Evolutionary conservation across 2,113 vertebrate species (phyloP).

Genomic region (Poecile atricapillus): DNA sequence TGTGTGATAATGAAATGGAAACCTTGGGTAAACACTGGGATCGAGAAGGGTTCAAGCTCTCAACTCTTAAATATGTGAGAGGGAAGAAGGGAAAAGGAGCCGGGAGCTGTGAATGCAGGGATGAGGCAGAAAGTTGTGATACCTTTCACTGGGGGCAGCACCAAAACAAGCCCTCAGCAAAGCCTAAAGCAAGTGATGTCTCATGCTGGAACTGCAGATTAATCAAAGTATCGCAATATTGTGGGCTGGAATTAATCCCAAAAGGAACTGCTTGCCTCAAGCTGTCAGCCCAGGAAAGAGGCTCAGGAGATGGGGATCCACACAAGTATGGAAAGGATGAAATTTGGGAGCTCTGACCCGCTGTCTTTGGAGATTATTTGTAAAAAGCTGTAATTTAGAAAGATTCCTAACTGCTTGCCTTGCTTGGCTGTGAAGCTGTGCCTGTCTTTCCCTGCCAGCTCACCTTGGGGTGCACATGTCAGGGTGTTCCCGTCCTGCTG

Average conservation of each 20-base stretch:
- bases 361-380: not conserved
- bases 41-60: not conserved
- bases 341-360: not conserved
- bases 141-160: not conserved
- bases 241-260: not conserved
- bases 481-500: not conserved
- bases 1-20: not conserved
- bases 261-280: not conserved
- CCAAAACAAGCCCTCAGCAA: not conserved
- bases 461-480: not conserved
- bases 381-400: not conserved
- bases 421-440: not conserved
- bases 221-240: not conserved
- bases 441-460: not conserved
- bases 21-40: not conserved
- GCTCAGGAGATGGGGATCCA: not conserved
- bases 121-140: not conserved
- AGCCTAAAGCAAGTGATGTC: not conserved
- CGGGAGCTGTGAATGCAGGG: not conserved
- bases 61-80: not conserved
- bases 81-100: not conserved
- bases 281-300: not conserved
- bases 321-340: not conserved
- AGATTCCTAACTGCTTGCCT: not conserved
- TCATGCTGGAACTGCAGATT: not conserved